Evolutionary conservation across 1,140 invertebrate genomes (phyloP), one percentile per base, ranked within the genome.

Genomic region (Nixonia krombeini): DNA sequence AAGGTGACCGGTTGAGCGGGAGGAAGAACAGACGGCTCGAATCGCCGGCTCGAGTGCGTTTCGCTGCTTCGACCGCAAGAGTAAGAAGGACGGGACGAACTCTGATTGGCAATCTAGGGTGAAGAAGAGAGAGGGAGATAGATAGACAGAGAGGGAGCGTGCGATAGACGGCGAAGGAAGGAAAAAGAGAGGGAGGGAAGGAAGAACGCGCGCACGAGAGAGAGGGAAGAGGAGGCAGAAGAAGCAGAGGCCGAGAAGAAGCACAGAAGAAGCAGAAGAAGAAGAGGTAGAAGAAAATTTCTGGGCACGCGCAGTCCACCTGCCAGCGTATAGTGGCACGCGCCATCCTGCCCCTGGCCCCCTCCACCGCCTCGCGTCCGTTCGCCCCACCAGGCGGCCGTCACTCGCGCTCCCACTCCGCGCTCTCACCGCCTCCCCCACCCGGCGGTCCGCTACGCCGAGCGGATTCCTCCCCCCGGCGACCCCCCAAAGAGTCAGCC

Each of bases 231-330:
- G 62, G 47, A 40, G 18, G 64, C 35, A 59, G 53, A 38, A 13
- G 53, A 46, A 59, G 41, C 28, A 38, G 42, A 49, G 35, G 13
- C 63, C 44, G 55, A 37, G 35, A 26, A 15, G 12, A 40, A 50
- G n/a, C n/a, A n/a, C n/a, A n/a, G 16, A 8, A 13, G n/a, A 12
- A 29, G 35, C 10, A 46, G 55, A 42, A 38, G 42, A 40, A 40
- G 16, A 47, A 21, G 63, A 52, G 62, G 35, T 55, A 57, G 46
- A 41, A 52, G 56, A 64, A 75, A 76, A 76, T 81, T 78, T 75
- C 76, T 76, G 79, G 79, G 80, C 82, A 84, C 82, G 82, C 80
- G 81, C 82, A 81, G 70, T 83, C 72, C 81, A 83, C 81, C 82
- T 83, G 80, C 77, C 64, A 55, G 71, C 72, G 75, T 79, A 75